phyloP scores from a whole-genome alignment of 2,888 invertebrate species.

The Lutraria lutraria region DNA sequence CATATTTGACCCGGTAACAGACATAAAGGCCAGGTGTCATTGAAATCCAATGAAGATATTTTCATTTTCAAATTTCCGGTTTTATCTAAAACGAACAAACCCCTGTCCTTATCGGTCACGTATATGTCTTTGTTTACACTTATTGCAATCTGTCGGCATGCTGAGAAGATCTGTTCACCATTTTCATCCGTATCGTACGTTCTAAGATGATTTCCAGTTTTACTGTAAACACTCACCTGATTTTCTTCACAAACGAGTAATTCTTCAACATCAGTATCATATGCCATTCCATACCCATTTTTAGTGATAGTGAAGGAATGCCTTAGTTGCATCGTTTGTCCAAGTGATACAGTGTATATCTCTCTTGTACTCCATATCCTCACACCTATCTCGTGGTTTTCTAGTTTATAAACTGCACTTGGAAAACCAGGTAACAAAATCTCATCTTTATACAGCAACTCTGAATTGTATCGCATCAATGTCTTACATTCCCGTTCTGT shows the following conservation, averaged over 20 bases:
- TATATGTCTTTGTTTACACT: no score
- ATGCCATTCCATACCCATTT: conserved; percentile 13
- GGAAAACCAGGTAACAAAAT: conserved; percentile 15
- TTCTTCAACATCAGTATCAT: conserved; percentile 23
- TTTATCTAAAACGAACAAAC: conserved; percentile 22
- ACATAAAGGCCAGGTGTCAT: no score
- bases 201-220: not conserved
- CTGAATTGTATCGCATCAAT: no score
- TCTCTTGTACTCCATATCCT: not conserved
- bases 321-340: conserved; percentile 2
- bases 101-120: conserved; percentile 9
- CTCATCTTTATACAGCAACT: conserved; percentile 20
- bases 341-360: conserved; percentile 15
- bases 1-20: no score
- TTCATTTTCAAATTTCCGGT: conserved; percentile 14
- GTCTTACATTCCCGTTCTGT: no score
- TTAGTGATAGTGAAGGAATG: not conserved
- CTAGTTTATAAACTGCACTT: conserved; percentile 16
- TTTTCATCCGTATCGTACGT: no score
- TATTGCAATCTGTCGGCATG: no score
- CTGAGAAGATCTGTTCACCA: no score
- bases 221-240: conserved; percentile 10
- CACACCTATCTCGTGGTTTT: not conserved
- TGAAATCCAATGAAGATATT: no score
- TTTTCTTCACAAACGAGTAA: conserved; percentile 13